Base-by-base conservation (phyloP, 2,113 vertebrate genomes). In the Leucoraja erinaceus region DNA sequence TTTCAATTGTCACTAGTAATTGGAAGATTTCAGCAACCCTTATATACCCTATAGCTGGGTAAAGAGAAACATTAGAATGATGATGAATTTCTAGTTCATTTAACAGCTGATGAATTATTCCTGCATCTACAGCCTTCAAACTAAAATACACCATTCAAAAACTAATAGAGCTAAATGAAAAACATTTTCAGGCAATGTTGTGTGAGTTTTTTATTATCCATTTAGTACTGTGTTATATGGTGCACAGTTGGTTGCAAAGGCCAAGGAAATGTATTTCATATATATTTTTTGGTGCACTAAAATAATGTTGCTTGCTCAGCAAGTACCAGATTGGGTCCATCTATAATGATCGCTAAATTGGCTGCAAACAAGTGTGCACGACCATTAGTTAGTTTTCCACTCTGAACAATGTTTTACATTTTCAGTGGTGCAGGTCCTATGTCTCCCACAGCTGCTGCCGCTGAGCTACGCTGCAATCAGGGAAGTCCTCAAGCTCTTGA, bases 41-140 rank as follows among this genome's bases (percentile, higher is more conserved):
- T 88, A 14, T 66, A 66, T 31, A 66, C 59, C 59, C 56, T 88
- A 2, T 59, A 83, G 47, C 31, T 88, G 28, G 83, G n/a, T 88
- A 63, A 88, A 63, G 28, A 88, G 83, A 88, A 88, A 5, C 83
- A 88, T 88, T 66, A 88, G 59, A 63, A 88, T 63, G 83, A 63
- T 88, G 59, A 88, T 63, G 14, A 88, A 88, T 88, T 88, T 88
- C 83, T 66, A 88, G 83, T 28, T 88, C 83, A 88, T 88, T 88
- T 88, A 88, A 5, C 83, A 88, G 83, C 83, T 88, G 83, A 88
- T 88, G 83, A 88, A 88, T 66, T 88, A 88, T 88, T 63, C 83
- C 59, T 63, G 16, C 59, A 63, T 88, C 83, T 66, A n/a, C 83
- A 88, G n/a, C 28, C 83, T 88, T 88, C 59, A 88, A 63, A 33